Evolutionary conservation across 2,797 vertebrate species (phyloP), one percentile per base, ranked within the genome.

Genomic region (Mus spretus): DNA sequence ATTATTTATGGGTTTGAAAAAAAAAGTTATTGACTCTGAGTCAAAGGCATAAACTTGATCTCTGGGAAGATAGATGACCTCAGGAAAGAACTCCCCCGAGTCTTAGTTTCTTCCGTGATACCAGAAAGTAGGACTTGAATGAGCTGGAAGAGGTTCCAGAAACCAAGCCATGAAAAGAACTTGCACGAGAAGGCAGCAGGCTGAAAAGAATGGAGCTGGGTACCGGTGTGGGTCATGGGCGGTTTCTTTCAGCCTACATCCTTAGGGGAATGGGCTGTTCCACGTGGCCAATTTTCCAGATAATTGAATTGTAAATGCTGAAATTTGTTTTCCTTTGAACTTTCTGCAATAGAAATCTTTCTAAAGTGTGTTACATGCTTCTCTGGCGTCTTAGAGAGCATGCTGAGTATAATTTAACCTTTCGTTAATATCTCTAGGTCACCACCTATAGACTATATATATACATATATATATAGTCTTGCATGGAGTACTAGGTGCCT

Each of bases 251-350:
- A 17, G 3, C 1, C 20, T 0, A 11, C 81, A 20, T 92, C 96
- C 94, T 74, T 44, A 47, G 90, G 37, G 95, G 77, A 91, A 85
- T 44, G 92, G 72, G 28, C 85, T 59, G 55, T 94, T 96, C 96
- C 86, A 94, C 90, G 44, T 44, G 83, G 83, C 0, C 6, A 37
- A 47, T 94, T 97, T 97, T 96, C 96, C 91, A 95, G 91, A 95
- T 96, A 97, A 97, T 96, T 97, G 92, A 92, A 97, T 96, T 93
- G 94, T 96, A 97, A 98, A 97, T 88, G 96, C 96, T 77, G 81
- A 93, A 90, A 77, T 89, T 85, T 96, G 95, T 97, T 97, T 96
- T 91, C 89, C 78, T 96, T 94, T 97, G 95, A 97, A 83, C 92
- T 70, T 97, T 85, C 85, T 28, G 70, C 90, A 96, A 97, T 83